These are phyloP conservation scores for Apotomis turbidana DNA, from an alignment of 2,888 invertebrate species.

Conservation along the genomic window DNA sequence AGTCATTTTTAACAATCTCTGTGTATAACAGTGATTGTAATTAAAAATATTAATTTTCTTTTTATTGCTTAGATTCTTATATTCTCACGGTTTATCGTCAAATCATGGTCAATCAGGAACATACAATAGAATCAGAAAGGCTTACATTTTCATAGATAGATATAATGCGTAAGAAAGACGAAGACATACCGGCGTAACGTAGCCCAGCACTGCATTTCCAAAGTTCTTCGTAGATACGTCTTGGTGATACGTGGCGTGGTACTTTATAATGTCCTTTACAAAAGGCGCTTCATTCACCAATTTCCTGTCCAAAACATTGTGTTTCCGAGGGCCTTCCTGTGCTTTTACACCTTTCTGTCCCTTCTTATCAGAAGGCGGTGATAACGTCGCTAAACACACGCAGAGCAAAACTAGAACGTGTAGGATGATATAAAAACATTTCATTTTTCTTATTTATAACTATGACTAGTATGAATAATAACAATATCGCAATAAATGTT, in stretches of 20 bases:
- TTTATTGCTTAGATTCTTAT: too few species aligned
- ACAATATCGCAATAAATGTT: conserved; percentile 24
- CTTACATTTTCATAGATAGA: too few species aligned
- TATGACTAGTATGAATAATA: conserved; percentile 12
- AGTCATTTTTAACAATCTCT: too few species aligned
- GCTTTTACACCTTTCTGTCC: conserved; percentile 75
- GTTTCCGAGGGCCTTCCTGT: conserved; percentile 84
- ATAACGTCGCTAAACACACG: conserved; percentile 74
- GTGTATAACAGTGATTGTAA: too few species aligned
- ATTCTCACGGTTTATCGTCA: too few species aligned
- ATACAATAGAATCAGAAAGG: too few species aligned
- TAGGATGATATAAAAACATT: conserved; percentile 63
- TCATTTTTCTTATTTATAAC: conserved; percentile 57
- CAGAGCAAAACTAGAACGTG: conserved; percentile 67
- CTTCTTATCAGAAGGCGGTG: conserved; percentile 77
- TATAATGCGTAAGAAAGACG: background rate
- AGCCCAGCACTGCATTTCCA: conserved; percentile 91
- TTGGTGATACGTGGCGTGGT: conserved; percentile 90
- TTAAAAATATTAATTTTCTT: too few species aligned
- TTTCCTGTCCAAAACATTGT: conserved; percentile 87
- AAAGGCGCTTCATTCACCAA: conserved; percentile 87
- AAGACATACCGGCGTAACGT: conserved; percentile 91
- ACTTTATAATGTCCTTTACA: conserved; percentile 89
- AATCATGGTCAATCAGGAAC: too few species aligned
- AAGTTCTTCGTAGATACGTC: conserved; percentile 87